Evolutionary conservation across 2,888 invertebrate species (phyloP), one percentile per base, ranked within the genome.

Genomic region (Brassicogethes aeneus): DNA sequence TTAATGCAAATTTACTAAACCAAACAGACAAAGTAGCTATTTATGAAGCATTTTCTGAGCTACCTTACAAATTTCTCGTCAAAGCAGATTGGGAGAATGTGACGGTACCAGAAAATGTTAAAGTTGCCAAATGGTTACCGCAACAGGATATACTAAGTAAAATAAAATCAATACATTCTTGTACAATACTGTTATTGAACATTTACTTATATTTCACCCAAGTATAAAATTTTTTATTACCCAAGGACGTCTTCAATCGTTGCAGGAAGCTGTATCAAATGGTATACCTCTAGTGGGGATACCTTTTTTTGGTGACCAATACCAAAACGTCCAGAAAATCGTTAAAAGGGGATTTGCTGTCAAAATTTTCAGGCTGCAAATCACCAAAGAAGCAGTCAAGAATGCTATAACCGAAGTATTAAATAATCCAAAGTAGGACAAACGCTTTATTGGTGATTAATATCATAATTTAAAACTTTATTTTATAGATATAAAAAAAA

Each of bases 161-260:
- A n/a, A n/a, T n/a, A n/a, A n/a, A n/a, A n/a, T n/a, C n/a, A n/a
- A n/a, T n/a, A 47, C 29, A 35, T 15, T 16, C 23, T 10, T 10
- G 8, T 35, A 37, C 13, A 12, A 32, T n/a, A n/a, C 13, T 3
- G 10, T n/a, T n/a, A n/a, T n/a, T n/a, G n/a, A n/a, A n/a, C n/a
- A n/a, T n/a, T n/a, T n/a, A n/a, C n/a, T 31, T 47, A 39, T 34
- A 58, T 56, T 46, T 30, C 58, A 58, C 37, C 52, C 55, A 2
- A 57, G 57, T 41, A 42, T 57, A 2, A 58, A 54, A 46, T 38
- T 52, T 3, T 47, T 71, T 36, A 64, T 71, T 33, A 69, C 68
- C 0, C 72, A 71, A 61, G 70, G 69, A 34, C 71, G 72, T 2
- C 46, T 69, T 2, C 70, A 71, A 38, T 71, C 71, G 0, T 60